Evolutionary conservation across 2,113 vertebrate genomes (phyloP).

Genomic region (Dasyprocta punctata): DNA sequence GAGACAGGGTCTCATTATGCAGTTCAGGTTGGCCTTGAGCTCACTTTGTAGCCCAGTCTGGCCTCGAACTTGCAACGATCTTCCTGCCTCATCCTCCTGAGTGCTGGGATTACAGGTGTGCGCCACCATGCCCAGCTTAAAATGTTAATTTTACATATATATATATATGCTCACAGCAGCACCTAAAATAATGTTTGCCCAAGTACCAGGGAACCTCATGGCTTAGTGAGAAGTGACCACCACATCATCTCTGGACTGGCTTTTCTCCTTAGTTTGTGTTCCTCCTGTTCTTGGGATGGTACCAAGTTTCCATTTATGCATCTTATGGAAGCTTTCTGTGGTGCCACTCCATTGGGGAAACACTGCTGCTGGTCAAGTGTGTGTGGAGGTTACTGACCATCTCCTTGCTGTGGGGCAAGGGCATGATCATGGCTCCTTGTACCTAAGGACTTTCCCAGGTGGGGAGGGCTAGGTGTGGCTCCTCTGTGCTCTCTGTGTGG

Average conservation of each 20-base stretch:
- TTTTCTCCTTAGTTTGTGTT: not conserved
- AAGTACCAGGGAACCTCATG: not conserved
- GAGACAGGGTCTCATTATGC: no score
- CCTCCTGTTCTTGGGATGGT: not conserved
- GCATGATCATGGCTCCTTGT: not conserved
- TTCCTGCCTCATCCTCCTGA: no score
- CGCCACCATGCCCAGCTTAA: no score
- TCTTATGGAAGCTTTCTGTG: not conserved
- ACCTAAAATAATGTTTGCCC: not conserved
- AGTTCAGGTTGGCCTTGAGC: no score
- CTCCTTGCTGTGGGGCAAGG: accelerated
- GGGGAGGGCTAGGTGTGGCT: not conserved
- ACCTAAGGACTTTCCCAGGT: not conserved
- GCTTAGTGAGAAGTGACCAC: not conserved
- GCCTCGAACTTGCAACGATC: no score
- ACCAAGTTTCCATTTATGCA: not conserved
- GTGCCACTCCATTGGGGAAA: not conserved
- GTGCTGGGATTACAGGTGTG: no score
- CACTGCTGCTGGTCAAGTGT: not conserved
- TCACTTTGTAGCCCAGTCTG: no score
- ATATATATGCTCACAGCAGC: not conserved
- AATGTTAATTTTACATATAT: no score
- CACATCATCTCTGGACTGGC: not conserved
- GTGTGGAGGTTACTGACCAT: not conserved
- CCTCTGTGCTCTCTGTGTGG: accelerated